Conservation (phyloP, 1,140 invertebrate species). For the Drosophila seguyi region DNA sequence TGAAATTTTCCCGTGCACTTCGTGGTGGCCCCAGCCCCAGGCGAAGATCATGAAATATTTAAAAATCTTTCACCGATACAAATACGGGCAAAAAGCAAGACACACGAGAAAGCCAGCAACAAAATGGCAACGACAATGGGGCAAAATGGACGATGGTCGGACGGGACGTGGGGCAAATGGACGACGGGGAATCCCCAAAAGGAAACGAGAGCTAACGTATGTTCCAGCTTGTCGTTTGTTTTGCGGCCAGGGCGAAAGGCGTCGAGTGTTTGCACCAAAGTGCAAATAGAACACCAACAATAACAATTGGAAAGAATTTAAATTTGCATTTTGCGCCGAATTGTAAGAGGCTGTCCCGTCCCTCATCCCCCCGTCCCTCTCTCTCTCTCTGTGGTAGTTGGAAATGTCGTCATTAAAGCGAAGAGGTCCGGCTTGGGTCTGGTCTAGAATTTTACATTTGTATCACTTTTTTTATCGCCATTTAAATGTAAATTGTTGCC, state of each 20-base stretch:
- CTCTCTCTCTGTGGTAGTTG: background rate
- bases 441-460: conserved; percentile 79
- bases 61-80: conserved; percentile 68
- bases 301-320: conserved; percentile 84
- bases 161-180: background rate
- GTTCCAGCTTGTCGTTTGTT: conserved; percentile 60
- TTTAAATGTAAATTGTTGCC: conserved; percentile 81
- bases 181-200: conserved; percentile 50
- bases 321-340: conserved; percentile 81
- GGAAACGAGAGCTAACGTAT: conserved; percentile 77
- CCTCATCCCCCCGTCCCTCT: background rate
- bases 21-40: conserved; percentile 15
- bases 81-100: conserved; percentile 35
- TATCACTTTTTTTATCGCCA: conserved; percentile 82
- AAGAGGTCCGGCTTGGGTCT: conserved; percentile 64
- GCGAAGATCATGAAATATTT: conserved; percentile 65
- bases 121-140: conserved; percentile 56
- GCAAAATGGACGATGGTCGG: background rate
- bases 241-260: conserved; percentile 51
- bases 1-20: conserved; percentile 42
- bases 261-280: conserved; percentile 77
- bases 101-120: conserved; percentile 47
- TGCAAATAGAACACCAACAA: conserved; percentile 83
- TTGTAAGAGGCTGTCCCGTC: conserved; percentile 25
- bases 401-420: conserved; percentile 68